Evolutionary conservation across 2,888 invertebrate genomes (phyloP), one percentile per base, ranked within the genome.

Genomic region (Polyommatus icarus): DNA sequence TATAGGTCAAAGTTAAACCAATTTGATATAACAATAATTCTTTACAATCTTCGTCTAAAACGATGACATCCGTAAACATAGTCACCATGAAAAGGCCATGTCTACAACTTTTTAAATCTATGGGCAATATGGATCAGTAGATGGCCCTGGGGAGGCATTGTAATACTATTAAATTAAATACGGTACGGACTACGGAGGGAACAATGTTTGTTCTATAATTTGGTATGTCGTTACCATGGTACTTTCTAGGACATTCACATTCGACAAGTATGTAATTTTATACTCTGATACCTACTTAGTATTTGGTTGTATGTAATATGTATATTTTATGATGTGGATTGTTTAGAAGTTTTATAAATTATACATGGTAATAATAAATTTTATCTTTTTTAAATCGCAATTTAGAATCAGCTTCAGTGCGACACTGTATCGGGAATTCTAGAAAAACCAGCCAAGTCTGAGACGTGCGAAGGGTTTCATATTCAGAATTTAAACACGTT

Each of bases 131-230:
- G 18, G 50, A 75, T 75, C 75, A 75, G 73, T 75, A 75, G 54
- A 75, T 29, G 54, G 75, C 75, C 75, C 75, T 15, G 46, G 75
- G 75, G 75, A 75, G 46, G 20, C 72, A 73, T 73, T 50, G 73
- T 73, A 73, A 73, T 75, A 50, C 15, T 20, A 75, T 75, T 75
- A 75, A 7, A 75, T 75, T 75, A 75, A 29, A 75, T 18, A 54
- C 54, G 24, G 75, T 75, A 75, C 46, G 75, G 15, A 15, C 54
- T 75, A 75, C 46, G 75, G 15, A 15, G 75, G 73, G 29, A 54
- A 75, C 75, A 24, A 29, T 50, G 75, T 50, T 75, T 75, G 75
- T 75, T 73, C 40, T 73, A 50, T 54, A 75, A 75, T 75, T 75
- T 75, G 57, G 76, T 59, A 54, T 18, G 54, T 54, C 54, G 54